These are phyloP conservation scores for Geothlypis trichas DNA, from an alignment of 2,113 vertebrate genomes.

Conservation along the genomic window DNA sequence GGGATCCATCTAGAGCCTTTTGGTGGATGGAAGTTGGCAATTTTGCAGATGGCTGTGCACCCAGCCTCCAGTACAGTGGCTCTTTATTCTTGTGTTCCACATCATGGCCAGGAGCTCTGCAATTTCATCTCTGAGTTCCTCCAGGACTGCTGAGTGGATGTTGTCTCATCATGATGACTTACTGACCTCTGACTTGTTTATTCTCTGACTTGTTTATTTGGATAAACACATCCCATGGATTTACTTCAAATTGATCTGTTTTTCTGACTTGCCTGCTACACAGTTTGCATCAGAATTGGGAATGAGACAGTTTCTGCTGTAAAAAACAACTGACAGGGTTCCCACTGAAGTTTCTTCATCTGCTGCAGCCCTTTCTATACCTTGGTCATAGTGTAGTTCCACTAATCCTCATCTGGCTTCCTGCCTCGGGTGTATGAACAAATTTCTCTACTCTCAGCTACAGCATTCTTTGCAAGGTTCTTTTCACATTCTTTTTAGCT, in stretches of 20 bases:
- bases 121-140: background rate
- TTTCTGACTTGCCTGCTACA: background rate
- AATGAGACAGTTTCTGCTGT: background rate
- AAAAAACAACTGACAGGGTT: background rate
- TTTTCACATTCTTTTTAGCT: background rate
- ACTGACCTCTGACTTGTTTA: background rate
- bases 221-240: background rate
- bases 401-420: background rate
- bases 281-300: background rate
- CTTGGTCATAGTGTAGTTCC: background rate
- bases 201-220: background rate
- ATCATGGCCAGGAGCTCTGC: background rate
- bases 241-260: background rate
- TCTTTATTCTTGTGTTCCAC: background rate
- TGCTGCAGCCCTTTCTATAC: background rate
- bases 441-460: background rate
- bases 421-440: background rate
- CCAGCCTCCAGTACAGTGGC: background rate
- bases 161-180: background rate
- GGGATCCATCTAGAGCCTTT: background rate
- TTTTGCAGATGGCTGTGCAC: background rate
- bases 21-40: background rate
- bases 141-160: background rate
- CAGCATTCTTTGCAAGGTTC: background rate
- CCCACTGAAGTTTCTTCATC: background rate